These are phyloP conservation scores for Plebejus anna DNA, from an alignment of 2,888 invertebrate species.

Conservation along the genomic window DNA sequence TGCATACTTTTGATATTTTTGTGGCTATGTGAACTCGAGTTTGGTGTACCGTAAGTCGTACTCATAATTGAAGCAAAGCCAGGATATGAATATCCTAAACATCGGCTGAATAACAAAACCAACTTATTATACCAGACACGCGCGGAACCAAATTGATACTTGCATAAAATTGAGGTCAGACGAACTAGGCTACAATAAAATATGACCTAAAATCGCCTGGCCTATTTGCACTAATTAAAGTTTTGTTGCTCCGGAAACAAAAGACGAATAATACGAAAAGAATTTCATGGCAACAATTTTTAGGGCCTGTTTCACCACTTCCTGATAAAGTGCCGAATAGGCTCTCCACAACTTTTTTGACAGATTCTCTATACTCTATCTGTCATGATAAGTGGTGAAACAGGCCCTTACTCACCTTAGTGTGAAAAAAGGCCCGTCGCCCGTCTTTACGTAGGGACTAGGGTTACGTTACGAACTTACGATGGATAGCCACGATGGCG, in stretches of 20 bases:
- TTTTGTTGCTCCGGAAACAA: background rate
- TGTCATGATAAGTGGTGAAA: no score
- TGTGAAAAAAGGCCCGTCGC: background rate
- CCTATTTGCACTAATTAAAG: slow-evolving; percentile 7
- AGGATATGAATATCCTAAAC: slow-evolving; percentile 14
- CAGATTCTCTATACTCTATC: no score
- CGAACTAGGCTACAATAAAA: slow-evolving; percentile 17
- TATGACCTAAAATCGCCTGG: slow-evolving; percentile 23
- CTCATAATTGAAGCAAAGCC: slow-evolving; percentile 7
- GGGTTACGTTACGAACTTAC: no score
- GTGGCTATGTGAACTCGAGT: no score
- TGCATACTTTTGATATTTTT: no score
- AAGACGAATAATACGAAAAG: background rate
- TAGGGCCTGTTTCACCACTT: no score
- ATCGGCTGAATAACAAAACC: slow-evolving; percentile 5
- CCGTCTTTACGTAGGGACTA: no score
- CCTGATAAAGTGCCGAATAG: no score
- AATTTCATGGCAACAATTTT: background rate
- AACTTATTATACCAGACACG: background rate
- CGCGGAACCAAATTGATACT: background rate
- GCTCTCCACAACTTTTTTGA: no score
- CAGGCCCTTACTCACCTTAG: no score
- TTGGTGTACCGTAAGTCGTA: background rate
- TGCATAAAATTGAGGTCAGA: slow-evolving; percentile 11
- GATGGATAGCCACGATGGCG: no score